Evolutionary conservation across 2,888 invertebrate species (phyloP).

Genomic region (Zootermopsis nevadensis): DNA sequence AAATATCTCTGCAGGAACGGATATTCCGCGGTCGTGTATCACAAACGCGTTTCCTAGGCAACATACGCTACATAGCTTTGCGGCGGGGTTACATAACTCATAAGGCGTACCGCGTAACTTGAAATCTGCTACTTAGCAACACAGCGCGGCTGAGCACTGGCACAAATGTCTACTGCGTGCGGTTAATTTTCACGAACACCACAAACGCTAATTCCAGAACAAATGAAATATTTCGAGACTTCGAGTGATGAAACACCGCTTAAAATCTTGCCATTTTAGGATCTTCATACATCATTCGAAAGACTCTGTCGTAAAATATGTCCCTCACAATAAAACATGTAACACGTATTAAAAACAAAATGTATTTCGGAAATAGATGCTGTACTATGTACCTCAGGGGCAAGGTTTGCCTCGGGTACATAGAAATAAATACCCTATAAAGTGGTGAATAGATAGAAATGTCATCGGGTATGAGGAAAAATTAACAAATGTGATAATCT

Average conservation of each 20-base stretch:
- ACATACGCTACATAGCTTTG: not conserved
- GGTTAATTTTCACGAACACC: not conserved
- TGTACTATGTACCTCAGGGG: no score
- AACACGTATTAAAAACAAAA: no score
- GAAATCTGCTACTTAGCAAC: not conserved
- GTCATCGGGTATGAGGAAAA: no score
- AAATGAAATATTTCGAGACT: constrained; percentile 11
- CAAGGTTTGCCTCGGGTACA: no score
- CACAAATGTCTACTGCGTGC: not conserved
- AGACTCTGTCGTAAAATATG: no score
- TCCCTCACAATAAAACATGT: no score
- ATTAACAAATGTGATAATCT: no score
- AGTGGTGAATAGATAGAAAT: no score
- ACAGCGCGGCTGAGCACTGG: not conserved
- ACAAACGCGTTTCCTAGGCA: not conserved
- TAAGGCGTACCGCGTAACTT: constrained; percentile 15
- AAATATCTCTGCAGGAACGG: not conserved
- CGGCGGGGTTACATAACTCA: not conserved
- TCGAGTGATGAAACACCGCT: not conserved
- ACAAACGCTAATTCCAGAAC: not conserved
- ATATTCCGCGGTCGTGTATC: not conserved
- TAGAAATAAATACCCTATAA: no score
- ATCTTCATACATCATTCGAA: no score
- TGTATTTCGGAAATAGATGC: no score
- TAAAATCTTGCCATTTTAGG: not conserved